Base-by-base conservation (phyloP, 2,888 invertebrate genomes). In the Ormyrus thymus region DNA sequence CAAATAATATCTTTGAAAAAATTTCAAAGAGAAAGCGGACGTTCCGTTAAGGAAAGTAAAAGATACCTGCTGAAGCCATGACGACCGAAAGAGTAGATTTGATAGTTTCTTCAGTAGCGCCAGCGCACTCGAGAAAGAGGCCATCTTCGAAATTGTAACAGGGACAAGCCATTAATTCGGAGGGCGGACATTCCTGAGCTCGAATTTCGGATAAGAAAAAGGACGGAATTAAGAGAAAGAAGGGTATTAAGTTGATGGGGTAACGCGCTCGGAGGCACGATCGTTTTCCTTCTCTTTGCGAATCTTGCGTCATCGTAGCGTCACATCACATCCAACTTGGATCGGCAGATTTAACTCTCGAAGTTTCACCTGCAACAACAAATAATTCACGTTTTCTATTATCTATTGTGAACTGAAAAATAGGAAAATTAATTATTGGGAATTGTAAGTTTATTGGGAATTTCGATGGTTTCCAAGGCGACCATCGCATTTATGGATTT, bases 121-220 rank as follows among this genome's bases (percentile, higher is more conserved):
- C 95, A 48, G 96, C 95, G 90, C 97, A 97, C 90, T 97, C 97
- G 87, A 97, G 92, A 91, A 96, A 96, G 81, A 97, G 92, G 80
- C 96, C 97, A 91, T 97, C 96, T 90, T 97, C 96, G 90, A 97
- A 96, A 90, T 96, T 95, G 92, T 96, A 97, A 91, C 97, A 97
- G 1, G 97, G 96, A 90, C 97, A 97, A 83, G 95, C 95, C 74
- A 88, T 89, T 45, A 84, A 84, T 78, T 88, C 89, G 48, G 87
- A 84, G 8, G 87, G 85, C 15, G 89, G 89, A 80, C 89, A 89
- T 82, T 90, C 88, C 72, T 89, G 87, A 11, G 85, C 86, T 9
- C 78, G 71, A 45, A 82, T 82, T 46, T 80, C 83, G 50, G 62
- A 66, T 7, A 79, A 68, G 9, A 82, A 78, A 71, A 84, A 84